Base-by-base conservation (phyloP, 1,140 invertebrate genomes). In the Drosophila repleta region DNA sequence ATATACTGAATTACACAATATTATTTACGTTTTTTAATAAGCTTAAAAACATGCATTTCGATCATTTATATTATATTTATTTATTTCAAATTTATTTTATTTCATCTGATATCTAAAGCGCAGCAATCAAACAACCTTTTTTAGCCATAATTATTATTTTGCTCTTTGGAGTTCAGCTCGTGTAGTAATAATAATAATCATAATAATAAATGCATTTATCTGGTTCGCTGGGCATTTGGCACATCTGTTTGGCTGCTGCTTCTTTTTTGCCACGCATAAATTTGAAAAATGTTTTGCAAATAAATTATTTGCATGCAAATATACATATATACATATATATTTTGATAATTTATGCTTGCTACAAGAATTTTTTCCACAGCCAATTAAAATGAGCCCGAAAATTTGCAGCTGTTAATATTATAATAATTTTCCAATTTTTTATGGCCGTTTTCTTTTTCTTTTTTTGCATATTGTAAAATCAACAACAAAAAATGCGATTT, bases 281-380 rank as follows among this genome's bases (percentile, higher is more conserved):
- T 72, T 72, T 58, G 5, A 24, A 37, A 73, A 70, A 64, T 64
- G 39, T 65, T 71, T 62, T 60, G 62, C 73, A 75, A 75, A 75
- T 75, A 71, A 75, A 71, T 75, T 71, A 71, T 75, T 48, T 56
- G 41, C 41, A 60, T 62, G 67, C 26, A 32, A n/a, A 49, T 13
- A 5, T 11, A 55, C 48, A 55, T 55, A 32, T 57, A 41, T 41
- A 43, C 53, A 26, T 45, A 41, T 49, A 43, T 53, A 26, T 48
- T 62, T 60, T 61, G 24, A 43, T 56, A 56, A 56, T 56, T 56
- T 43, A 56, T 56, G 53, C 53, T 17, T 24, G 13, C 39, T 24
- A 55, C 21, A 17, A 41, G 55, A 57, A 29, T 21, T 58, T 32
- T 35, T 41, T 37, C 64, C 46, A 35, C 35, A 55, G 39, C 39